phyloP scores from a whole-genome alignment of 2,113 vertebrate species.

The Clinocottus analis region DNA sequence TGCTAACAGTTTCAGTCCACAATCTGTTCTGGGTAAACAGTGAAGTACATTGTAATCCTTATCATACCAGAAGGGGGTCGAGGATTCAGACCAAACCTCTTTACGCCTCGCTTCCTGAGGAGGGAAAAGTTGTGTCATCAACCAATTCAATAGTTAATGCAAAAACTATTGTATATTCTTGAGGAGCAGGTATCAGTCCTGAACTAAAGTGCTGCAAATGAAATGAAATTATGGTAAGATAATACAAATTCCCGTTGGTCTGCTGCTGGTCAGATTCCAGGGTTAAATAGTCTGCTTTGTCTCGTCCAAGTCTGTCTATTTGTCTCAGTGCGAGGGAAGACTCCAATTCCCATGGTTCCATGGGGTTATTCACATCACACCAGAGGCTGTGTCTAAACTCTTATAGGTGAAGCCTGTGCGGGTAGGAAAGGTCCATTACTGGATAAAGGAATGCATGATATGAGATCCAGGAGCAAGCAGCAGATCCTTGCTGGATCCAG shows the following conservation, averaged over 20 bases:
- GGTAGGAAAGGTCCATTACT: conserved; percentile 57
- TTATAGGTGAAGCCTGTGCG: conserved; percentile 63
- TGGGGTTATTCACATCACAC: conserved; percentile 73
- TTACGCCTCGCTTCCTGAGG: conserved; percentile 71
- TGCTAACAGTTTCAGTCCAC: conserved; percentile 68
- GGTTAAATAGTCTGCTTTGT: conserved; percentile 70
- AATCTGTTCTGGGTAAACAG: conserved; percentile 44
- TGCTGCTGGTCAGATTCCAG: conserved; percentile 71
- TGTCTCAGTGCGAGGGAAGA: conserved; percentile 83
- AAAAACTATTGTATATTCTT: conserved; percentile 54
- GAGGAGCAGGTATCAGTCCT: conserved; percentile 68
- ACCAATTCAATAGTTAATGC: conserved; percentile 68
- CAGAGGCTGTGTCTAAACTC: conserved; percentile 67
- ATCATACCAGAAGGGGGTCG: conserved; percentile 49
- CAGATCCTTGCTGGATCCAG: background rate
- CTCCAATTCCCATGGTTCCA: conserved; percentile 81
- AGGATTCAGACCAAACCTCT: conserved; percentile 41
- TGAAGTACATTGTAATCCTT: conserved; percentile 56
- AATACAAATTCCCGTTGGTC: conserved; percentile 66
- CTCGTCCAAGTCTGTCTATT: conserved; percentile 77
- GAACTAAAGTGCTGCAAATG: conserved; percentile 82
- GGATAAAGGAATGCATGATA: conserved; percentile 79
- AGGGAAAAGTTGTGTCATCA: conserved; percentile 54
- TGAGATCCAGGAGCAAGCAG: conserved; percentile 59
- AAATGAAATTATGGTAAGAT: conserved; percentile 69